Conservation (phyloP, 2,888 invertebrate genomes). For the Nymphalis urticae region DNA sequence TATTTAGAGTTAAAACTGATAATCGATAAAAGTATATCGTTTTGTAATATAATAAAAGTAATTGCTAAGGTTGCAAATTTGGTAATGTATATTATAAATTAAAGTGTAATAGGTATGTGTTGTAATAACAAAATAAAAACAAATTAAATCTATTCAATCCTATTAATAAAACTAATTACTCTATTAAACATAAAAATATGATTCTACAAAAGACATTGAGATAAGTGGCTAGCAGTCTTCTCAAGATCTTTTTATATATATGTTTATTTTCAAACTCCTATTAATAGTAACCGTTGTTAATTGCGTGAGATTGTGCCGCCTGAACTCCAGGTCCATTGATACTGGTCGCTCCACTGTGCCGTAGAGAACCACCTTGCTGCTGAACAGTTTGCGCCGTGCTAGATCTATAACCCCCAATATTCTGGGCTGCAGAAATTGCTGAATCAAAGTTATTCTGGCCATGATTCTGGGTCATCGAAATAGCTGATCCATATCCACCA, state of each 20-base stretch:
- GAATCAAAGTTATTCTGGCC: slow-evolving; percentile 47
- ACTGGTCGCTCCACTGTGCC: slow-evolving; percentile 62
- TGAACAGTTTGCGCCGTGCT: slow-evolving; percentile 61
- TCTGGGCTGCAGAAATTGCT: slow-evolving; percentile 62
- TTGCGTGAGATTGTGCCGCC: slow-evolving; percentile 56
- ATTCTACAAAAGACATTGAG: slow-evolving; percentile 53
- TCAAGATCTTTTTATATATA: slow-evolving; percentile 50
- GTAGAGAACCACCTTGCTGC: slow-evolving; percentile 51
- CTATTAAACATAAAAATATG: neutral
- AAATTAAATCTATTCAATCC: neutral
- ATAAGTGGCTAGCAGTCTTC: slow-evolving; percentile 67
- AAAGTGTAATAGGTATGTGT: too few relatives aligned
- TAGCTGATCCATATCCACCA: slow-evolving; percentile 49
- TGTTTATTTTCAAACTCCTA: slow-evolving; percentile 12
- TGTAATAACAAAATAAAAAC: neutral
- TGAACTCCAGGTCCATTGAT: slow-evolving; percentile 62
- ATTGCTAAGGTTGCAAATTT: too few relatives aligned
- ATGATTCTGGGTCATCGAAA: slow-evolving; percentile 52
- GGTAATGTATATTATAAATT: too few relatives aligned
- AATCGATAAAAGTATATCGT: too few relatives aligned
- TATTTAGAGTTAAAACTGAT: too few relatives aligned
- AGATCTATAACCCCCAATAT: slow-evolving; percentile 51
- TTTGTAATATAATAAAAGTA: too few relatives aligned
- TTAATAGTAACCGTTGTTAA: slow-evolving; percentile 61
- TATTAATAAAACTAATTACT: neutral